These are phyloP conservation scores for Esox lucius DNA, from an alignment of 2,797 vertebrate genomes.

Conservation along the genomic window DNA sequence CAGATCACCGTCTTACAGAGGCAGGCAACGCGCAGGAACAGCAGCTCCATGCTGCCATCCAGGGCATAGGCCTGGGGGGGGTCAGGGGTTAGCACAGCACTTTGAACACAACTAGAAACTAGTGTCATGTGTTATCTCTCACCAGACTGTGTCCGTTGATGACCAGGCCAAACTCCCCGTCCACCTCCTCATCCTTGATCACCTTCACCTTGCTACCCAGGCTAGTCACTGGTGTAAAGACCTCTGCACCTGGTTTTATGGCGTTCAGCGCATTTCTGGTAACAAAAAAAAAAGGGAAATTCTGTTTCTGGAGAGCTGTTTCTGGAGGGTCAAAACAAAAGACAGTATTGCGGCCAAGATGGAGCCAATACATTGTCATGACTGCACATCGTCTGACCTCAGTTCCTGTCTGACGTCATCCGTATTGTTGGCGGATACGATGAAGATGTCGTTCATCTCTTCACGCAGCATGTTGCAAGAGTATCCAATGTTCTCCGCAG, in stretches of 20 bases:
- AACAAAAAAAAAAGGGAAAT: neutral
- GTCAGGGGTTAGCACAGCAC: neutral
- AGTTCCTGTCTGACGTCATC: constrained; percentile 82
- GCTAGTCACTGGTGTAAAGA: constrained; percentile 49
- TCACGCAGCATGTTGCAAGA: constrained; percentile 89
- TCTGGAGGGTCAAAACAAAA: neutral
- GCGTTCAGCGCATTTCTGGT: constrained; percentile 77
- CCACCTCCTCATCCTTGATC: constrained; percentile 76
- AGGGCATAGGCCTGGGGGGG: constrained; percentile 76
- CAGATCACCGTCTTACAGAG: constrained; percentile 85
- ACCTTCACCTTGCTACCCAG: constrained; percentile 49
- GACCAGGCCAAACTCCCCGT: constrained; percentile 84
- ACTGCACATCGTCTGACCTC: constrained; percentile 70
- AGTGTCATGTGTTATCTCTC: constrained; percentile 33
- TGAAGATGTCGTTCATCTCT: constrained; percentile 88
- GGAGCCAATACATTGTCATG: neutral
- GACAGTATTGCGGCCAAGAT: neutral
- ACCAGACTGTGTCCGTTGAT: constrained; percentile 95
- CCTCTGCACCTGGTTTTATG: constrained; percentile 78
- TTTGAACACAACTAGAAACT: too few species aligned
- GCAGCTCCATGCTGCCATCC: constrained; percentile 76
- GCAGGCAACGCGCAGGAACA: constrained; percentile 78
- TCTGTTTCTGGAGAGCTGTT: neutral
- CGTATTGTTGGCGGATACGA: constrained; percentile 73
- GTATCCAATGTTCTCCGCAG: constrained; percentile 93